These are phyloP conservation scores for Eptatretus burgeri DNA, from an alignment of 2,113 vertebrate genomes.

Conservation along the genomic window DNA sequence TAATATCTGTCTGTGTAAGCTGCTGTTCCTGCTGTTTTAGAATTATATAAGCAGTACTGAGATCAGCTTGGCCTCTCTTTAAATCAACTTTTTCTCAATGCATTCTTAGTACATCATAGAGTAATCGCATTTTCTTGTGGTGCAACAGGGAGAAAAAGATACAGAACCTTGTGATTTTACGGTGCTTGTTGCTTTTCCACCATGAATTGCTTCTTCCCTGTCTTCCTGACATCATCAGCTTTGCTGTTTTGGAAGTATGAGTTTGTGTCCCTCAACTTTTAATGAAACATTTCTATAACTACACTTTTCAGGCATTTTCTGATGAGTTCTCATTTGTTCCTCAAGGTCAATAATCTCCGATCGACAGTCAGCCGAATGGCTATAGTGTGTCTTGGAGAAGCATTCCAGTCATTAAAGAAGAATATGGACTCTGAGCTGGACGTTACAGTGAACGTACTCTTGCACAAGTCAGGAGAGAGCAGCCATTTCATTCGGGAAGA, in stretches of 20 bases:
- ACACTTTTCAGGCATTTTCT: too few species aligned
- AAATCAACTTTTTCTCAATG: too few species aligned
- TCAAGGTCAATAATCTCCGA: constrained; percentile 69
- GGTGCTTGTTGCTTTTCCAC: constrained; percentile 45
- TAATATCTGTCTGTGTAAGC: too few species aligned
- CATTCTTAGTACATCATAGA: too few species aligned
- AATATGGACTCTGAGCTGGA: constrained; percentile 81
- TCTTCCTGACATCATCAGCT: constrained; percentile 50
- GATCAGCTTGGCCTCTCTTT: too few species aligned
- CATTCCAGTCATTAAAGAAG: constrained; percentile 46
- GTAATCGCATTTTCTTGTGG: too few species aligned
- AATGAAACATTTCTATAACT: constrained; percentile 5
- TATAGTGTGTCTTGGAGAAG: constrained; percentile 43
- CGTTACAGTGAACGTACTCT: constrained; percentile 35
- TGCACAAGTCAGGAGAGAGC: constrained; percentile 56
- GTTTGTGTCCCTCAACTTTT: constrained; percentile 7
- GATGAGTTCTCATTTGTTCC: too few species aligned
- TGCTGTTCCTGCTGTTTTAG: too few species aligned
- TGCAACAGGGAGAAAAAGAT: constrained; percentile 69
- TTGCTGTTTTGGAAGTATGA: constrained; percentile 48
- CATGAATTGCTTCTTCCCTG: constrained; percentile 25
- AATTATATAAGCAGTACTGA: too few species aligned
- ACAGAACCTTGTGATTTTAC: constrained; percentile 38
- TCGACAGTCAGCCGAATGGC: constrained; percentile 70
- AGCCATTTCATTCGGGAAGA: constrained; percentile 74